Evolutionary conservation across 2,113 vertebrate genomes (phyloP).

Genomic region (Hyperopisus bebe): DNA sequence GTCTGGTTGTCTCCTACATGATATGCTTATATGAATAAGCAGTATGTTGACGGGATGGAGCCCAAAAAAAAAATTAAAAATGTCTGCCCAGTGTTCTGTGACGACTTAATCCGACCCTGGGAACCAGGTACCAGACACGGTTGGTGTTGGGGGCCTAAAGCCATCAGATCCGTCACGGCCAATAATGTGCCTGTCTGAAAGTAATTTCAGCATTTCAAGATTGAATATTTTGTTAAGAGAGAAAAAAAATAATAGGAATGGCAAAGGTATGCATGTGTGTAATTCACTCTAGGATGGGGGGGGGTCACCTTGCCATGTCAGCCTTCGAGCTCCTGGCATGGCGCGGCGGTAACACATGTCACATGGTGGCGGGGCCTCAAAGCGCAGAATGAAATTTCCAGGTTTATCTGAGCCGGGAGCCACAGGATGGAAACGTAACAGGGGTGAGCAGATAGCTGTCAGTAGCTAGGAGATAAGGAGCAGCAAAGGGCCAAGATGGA

Average conservation of each 20-base stretch:
- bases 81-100: background rate
- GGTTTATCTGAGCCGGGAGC: constrained; percentile 29
- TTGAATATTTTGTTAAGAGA: constrained; percentile 6
- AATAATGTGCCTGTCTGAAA: background rate
- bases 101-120: background rate
- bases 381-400: constrained; percentile 35
- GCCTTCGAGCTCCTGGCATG: background rate
- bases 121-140: background rate
- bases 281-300: background rate
- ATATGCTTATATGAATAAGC: background rate
- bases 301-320: background rate
- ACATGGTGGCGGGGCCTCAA: background rate
- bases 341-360: background rate
- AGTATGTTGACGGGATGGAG: background rate
- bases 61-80: background rate
- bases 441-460: constrained; percentile 29
- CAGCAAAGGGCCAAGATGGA: constrained; percentile 28
- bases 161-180: background rate
- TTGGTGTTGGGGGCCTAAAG: background rate
- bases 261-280: background rate
- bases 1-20: background rate
- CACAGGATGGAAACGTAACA: constrained; percentile 22
- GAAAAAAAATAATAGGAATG: background rate
- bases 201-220: background rate
- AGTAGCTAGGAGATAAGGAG: constrained; percentile 21